Evolutionary conservation across 2,113 vertebrate genomes (phyloP), one percentile per base, ranked within the genome.

Genomic region (Laterallus jamaicensis): DNA sequence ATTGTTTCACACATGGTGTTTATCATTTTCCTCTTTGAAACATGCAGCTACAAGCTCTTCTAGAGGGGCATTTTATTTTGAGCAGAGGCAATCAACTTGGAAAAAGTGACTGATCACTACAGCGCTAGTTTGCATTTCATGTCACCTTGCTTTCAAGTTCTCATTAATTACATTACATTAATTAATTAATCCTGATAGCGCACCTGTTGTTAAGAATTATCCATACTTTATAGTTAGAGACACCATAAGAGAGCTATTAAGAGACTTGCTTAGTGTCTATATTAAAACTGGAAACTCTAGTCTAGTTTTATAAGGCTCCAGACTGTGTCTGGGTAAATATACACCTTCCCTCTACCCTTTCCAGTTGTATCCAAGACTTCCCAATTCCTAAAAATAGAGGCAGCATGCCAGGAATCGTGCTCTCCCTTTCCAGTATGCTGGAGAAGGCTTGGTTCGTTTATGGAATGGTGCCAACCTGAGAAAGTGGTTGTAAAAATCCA

Each of bases 101-200:
- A 95, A 95, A 92, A 95, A 95, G 93, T 93, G 95, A 92, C 91
- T 86, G 83, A 96, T 96, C 92, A 89, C 89, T 91, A 14, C 56
- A 92, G 77, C 4, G 2, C 77, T 95, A 81, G 91, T 95, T 97
- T 95, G 93, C 86, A 91, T 96, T 96, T 93, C 91, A 94, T 96
- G 93, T 96, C 94, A 97, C 94, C 95, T 97, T 96, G 96, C 95
- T 95, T 95, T 96, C 83, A 93, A 95, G 92, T 82, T 92, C 88
- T 91, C 93, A 88, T 93, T 96, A 97, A 95, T 97, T 97, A 97
- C 94, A 95, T 96, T 88, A 96, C 62, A 49, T 97, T 95, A 96
- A 97, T 95, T 95, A 97, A 97, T 96, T 97, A 95, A 87, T 73
- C 91, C 91, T 92, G 86, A 93, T 96, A 91, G 91, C 73, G 89